Conservation (phyloP, 1,140 invertebrate genomes). For the Trissolcus basalis region DNA sequence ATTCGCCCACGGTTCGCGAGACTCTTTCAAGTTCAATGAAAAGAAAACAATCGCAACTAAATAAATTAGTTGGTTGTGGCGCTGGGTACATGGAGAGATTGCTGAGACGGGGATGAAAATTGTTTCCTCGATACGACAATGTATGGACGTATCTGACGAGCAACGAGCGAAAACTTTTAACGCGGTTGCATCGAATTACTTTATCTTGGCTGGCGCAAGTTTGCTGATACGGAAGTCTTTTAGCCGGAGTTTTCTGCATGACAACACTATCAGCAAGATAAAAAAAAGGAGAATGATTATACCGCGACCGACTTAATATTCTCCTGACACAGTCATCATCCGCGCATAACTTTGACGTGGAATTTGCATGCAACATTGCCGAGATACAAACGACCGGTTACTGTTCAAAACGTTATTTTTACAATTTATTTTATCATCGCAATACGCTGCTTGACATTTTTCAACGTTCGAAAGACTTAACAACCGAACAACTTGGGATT, state of each 20-base stretch:
- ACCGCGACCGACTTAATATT: neutral
- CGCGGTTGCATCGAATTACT: conserved; percentile 47
- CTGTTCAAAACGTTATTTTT: too few species aligned
- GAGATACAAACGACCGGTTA: too few species aligned
- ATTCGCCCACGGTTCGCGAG: too few species aligned
- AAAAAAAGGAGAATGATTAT: conserved; percentile 1
- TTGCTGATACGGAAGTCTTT: conserved; percentile 36
- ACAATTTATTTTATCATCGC: too few species aligned
- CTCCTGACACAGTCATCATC: too few species aligned
- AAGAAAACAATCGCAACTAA: neutral
- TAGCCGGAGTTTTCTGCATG: conserved; percentile 23
- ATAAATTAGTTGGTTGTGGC: neutral
- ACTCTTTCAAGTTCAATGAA: too few species aligned
- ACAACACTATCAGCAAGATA: conserved; percentile 13
- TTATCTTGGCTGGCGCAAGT: conserved; percentile 43
- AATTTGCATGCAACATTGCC: too few species aligned
- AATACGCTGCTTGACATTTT: too few species aligned
- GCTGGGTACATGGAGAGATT: conserved; percentile 15
- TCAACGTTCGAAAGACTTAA: too few species aligned
- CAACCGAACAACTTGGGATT: too few species aligned
- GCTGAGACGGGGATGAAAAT: conserved; percentile 34
- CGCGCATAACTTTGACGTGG: too few species aligned
- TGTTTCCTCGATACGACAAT: conserved; percentile 19
- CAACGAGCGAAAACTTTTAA: conserved; percentile 48
- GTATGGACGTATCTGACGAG: conserved; percentile 20